Evolutionary conservation across 2,113 vertebrate genomes (phyloP), one percentile per base, ranked within the genome.

Genomic region (Carassius gibelio): DNA sequence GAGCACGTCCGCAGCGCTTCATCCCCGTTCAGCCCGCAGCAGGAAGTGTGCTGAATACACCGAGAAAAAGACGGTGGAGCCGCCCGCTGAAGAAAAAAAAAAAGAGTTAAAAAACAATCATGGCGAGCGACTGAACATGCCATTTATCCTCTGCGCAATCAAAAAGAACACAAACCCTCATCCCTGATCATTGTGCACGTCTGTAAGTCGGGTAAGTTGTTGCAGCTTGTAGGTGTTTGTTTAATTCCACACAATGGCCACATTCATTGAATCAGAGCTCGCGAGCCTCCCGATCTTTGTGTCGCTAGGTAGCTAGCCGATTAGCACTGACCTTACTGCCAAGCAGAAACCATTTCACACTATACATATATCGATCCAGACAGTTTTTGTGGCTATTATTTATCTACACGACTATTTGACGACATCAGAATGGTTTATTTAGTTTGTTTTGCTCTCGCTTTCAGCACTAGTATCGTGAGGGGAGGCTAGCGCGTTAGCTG

Each of bases 261-360:
- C 83, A 86, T 57, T 90, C 72, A 82, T 88, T 55, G 90, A 91
- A 89, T 90, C 91, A 89, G 86, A 90, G 86, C 90, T 86, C 90
- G 79, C 74, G 89, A 89, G 88, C 87, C 90, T 91, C 90, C 88
- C 88, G 91, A 95, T 93, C 94, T 95, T 95, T 95, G 94, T 95
- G 94, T 95, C 89, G 91, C 89, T 93, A 92, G 90, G 87, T 89
- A 87, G 64, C 88, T 91, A 92, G 86, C 85, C 34, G 84, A 11
- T 7, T 76, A 84, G 92, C 90, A 87, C 62, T 61, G 62, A 84
- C 66, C 48, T 68, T 42, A 79, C 75, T 48, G 80, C 85, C 38
- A 82, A 50, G 75, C 48, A 69, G 62, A 45, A 68, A 72, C 48
- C 30, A 15, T 23, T 59, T 42, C 9, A 50, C n/a, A 3, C n/a